Evolutionary conservation across 2,113 vertebrate species (phyloP).

Genomic region (Onychostruthus taczanowskii): DNA sequence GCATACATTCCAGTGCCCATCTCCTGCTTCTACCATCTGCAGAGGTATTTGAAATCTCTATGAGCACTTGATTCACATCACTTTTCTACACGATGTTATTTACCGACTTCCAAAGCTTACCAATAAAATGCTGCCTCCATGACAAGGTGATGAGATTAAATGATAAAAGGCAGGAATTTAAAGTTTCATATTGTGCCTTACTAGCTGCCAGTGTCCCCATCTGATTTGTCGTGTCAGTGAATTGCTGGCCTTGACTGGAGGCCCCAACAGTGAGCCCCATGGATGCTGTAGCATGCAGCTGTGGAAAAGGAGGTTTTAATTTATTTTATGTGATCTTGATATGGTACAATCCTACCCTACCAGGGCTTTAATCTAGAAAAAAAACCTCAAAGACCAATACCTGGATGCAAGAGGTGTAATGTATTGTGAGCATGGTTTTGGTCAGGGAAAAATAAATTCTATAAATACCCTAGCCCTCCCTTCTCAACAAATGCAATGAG

Average conservation of each 20-base stretch:
- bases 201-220: background rate
- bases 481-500: background rate
- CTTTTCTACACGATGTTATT: background rate
- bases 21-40: background rate
- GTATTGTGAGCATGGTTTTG: background rate
- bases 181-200: background rate
- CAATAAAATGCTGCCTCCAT: background rate
- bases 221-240: background rate
- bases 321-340: background rate
- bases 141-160: conserved; percentile 1
- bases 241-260: background rate
- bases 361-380: background rate
- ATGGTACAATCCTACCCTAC: background rate
- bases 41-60: background rate
- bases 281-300: background rate
- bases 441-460: background rate
- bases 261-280: rapidly evolving
- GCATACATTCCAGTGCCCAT: background rate
- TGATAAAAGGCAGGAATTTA: background rate
- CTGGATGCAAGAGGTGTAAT: background rate
- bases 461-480: background rate
- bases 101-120: background rate
- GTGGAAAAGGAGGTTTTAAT: background rate
- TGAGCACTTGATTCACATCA: background rate
- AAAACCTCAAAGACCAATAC: background rate